Evolutionary conservation across 2,888 invertebrate species (phyloP), one percentile per base, ranked within the genome.

Genomic region (Pyrrhosoma nymphula): DNA sequence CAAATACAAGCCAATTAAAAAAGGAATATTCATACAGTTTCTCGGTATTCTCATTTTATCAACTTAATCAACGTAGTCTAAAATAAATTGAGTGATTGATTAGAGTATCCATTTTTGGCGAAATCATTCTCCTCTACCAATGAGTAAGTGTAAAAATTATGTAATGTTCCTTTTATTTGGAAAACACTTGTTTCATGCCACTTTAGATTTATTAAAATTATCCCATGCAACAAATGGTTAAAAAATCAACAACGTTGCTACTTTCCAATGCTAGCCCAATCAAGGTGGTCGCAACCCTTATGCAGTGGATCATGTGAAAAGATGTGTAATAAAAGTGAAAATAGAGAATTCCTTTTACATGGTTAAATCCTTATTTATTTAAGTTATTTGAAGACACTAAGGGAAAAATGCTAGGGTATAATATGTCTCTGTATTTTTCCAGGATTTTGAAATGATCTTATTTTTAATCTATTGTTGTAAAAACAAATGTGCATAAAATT

Each of bases 291-390:
- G 2, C 16, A 82, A 35, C 30, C 35, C 6, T 82, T 16, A 16
- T 82, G 30, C 82, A 82, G 35, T 82, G 30, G n/a, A 82, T 16
- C 12, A 30, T 18, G 35, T 16, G 30, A 35, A 93, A 75, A 93
- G 30, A 69, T 69, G 63, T 93, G 63, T 47, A 26, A 47, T 93
- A 69, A 93, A 93, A 93, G 63, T 69, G 63, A 93, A 93, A 75
- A 26, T 93, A 82, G 82, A 82, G 82, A 82, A 82, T 35, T 35
- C 82, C 47, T 93, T 91, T 91, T 69, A 93, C 39, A 35, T 47
- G 93, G 47, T 69, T 93, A 93, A 63, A 69, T 93, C 93, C 63
- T 93, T 93, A 93, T 93, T 93, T 93, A 93, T 93, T 93, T 93
- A 93, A 93, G 93, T 93, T 93, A 93, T 93, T 93, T 55, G 93